Percentiles rank a stretch among this genome's conserved stretches.
Evolutionary conservation across 2,888 invertebrate species (phyloP).

Genomic region (Andrena flavipes): DNA sequence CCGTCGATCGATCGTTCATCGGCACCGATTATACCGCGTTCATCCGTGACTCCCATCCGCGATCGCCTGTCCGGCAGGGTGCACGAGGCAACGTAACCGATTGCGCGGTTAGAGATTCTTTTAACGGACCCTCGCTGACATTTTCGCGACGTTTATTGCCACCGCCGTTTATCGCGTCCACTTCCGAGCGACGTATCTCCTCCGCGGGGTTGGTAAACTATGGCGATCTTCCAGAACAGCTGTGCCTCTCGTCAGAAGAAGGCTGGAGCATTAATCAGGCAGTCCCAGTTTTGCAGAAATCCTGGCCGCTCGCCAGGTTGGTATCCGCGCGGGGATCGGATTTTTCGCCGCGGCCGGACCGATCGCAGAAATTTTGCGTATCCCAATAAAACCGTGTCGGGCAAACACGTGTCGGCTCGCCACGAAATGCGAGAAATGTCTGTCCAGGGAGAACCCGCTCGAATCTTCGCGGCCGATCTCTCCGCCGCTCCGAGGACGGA

Average conservation of each 20-base stretch:
- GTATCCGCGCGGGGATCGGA: constrained; percentile 50
- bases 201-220: neutral
- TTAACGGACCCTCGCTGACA: constrained; percentile 40
- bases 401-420: constrained; percentile 79
- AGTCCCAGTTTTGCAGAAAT: neutral
- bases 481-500: constrained; percentile 27
- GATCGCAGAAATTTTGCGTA: constrained; percentile 79
- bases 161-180: neutral
- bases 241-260: neutral
- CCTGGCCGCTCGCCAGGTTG: constrained; percentile 8
- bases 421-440: constrained; percentile 82
- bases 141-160: constrained; percentile 17
- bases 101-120: constrained; percentile 30
- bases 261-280: constrained; percentile 14
- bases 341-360: constrained; percentile 60
- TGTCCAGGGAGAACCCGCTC: constrained; percentile 61
- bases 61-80: constrained; percentile 4
- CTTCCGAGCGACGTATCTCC: neutral
- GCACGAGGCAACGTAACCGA: neutral
- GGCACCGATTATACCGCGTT: constrained; percentile 60
- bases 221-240: neutral
- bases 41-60: constrained; percentile 50
- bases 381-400: constrained; percentile 81
- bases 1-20: constrained; percentile 57
- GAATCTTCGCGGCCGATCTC: constrained; percentile 77